phyloP scores from a whole-genome alignment of 2,113 vertebrate genomes.

The Tragelaphus buxtoni region DNA sequence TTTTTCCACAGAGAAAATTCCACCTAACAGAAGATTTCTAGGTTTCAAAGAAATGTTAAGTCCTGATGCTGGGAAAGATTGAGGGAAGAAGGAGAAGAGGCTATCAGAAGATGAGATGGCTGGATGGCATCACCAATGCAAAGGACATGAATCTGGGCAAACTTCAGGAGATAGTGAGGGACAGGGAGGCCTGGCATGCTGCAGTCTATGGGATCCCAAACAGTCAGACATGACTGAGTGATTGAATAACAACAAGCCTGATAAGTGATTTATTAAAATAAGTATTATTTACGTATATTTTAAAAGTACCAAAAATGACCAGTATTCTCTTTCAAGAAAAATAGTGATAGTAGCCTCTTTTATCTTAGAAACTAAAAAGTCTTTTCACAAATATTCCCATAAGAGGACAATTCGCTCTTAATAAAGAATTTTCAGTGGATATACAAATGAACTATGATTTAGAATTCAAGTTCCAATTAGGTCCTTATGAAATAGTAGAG shows the following conservation, averaged over 20 bases:
- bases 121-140: neutral
- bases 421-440: neutral
- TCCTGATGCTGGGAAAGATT: neutral
- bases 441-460: neutral
- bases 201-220: neutral
- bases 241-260: no score
- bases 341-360: neutral
- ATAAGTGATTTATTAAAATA: no score
- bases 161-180: neutral
- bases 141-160: neutral
- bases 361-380: neutral
- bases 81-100: no score
- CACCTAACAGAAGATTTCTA: neutral
- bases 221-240: neutral
- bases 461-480: slow-evolving; percentile 47
- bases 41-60: neutral
- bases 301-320: neutral
- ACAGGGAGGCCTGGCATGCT: neutral
- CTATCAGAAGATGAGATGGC: neutral
- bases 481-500: no score
- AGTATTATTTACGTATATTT: neutral
- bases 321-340: neutral
- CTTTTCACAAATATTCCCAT: neutral
- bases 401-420: neutral
- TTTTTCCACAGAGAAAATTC: neutral